These are phyloP conservation scores for Lasioglossum calceatum DNA, from an alignment of 2,888 invertebrate genomes.

Conservation along the genomic window DNA sequence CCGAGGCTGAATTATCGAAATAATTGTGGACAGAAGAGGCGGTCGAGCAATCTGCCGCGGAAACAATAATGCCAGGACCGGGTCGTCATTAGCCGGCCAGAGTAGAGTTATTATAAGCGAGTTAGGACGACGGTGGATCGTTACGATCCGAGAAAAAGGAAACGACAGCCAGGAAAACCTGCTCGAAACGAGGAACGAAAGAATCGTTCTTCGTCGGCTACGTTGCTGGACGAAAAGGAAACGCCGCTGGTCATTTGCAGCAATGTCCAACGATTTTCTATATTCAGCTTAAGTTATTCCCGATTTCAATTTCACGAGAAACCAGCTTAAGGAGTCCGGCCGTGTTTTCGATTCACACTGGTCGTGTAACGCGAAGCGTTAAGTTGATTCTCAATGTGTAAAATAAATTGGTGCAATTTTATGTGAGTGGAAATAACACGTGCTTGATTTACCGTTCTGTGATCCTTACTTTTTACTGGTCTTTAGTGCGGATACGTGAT, in stretches of 20 bases:
- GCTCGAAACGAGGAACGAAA: constrained; percentile 57
- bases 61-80: constrained; percentile 77
- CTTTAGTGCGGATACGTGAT: not conserved
- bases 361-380: not conserved
- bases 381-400: not conserved
- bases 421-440: not conserved
- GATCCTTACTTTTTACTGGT: not conserved
- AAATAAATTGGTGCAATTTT: not conserved
- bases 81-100: constrained; percentile 75
- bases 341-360: not conserved
- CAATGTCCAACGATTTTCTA: constrained; percentile 1
- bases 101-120: constrained; percentile 79
- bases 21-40: constrained; percentile 75
- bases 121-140: constrained; percentile 73
- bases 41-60: constrained; percentile 73
- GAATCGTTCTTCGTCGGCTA: constrained; percentile 13
- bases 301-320: not conserved
- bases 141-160: constrained; percentile 59
- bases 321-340: not conserved
- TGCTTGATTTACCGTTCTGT: not conserved
- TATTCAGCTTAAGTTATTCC: constrained; percentile 32
- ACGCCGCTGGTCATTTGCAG: constrained; percentile 23
- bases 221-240: constrained; percentile 24
- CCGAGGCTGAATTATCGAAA: constrained; percentile 74
- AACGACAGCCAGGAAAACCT: constrained; percentile 57